Base-by-base conservation (phyloP, 2,797 vertebrate genomes). In the Melanotaenia maccullochi region DNA sequence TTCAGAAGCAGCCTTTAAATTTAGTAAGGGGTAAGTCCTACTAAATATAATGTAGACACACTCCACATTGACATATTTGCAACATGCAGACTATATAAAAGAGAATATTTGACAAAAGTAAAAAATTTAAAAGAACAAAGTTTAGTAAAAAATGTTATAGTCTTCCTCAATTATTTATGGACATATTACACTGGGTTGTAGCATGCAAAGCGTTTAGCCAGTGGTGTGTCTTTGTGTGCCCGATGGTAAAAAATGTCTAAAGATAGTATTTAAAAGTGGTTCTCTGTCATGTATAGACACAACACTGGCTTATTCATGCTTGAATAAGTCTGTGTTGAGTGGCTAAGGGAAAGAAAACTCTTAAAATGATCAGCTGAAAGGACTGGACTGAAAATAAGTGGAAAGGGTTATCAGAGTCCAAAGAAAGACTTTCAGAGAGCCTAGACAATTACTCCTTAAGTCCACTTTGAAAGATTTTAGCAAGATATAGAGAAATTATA, bases 1-100 rank as follows among this genome's bases (percentile, higher is more conserved):
- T n/a, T 65, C 13, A 55, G 54, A 75, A 11, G 20, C 24, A 24
- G 66, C 16, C 11, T 67, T 78, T 61, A 42, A n/a, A 47, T 44
- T n/a, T 68, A 30, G 28, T 30, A 30, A 30, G 28, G 28, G 28
- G 28, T 30, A 5, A 30, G 28, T 30, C 28, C 28, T 33, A 33
- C 32, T 33, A 33, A 33, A 33, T 33, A 33, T 6, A 33, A 33
- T 32, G 12, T 12, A 40, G 14, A 4, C 14, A 40, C 38, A 40
- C 38, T 40, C 38, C 38, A 40, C 38, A 40, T 16, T 42, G 40
- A 42, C 12, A 38, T 38, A 42, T 42, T 42, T 42, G 1, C 14
- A 42, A 42, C 13, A 42, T 42, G 13, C 14, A 42, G 14, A 42
- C 40, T 5, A 42, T 42, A 22, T 11, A 47, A 22, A 49, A 44